Percentiles rank a stretch among this genome's conserved stretches.
These are phyloP conservation scores for Hemicordylus capensis DNA, from an alignment of 2,113 vertebrate species.

Conservation along the genomic window DNA sequence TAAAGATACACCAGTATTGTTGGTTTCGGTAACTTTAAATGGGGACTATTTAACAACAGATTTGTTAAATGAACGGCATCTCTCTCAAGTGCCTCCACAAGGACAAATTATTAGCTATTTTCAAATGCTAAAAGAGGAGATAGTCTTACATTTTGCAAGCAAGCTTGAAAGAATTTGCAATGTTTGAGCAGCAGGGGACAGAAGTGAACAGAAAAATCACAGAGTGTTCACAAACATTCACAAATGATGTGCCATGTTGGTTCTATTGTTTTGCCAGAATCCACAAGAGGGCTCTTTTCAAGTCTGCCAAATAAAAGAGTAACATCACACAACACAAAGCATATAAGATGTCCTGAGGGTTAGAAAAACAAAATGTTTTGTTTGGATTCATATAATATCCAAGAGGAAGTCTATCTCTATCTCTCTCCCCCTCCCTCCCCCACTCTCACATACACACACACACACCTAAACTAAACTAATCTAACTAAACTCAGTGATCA, in stretches of 20 bases:
- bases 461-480: neutral
- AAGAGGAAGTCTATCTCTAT: neutral
- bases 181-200: constrained; percentile 14
- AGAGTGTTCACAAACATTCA: constrained; percentile 6
- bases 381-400: neutral
- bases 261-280: constrained; percentile 16
- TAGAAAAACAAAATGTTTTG: constrained; percentile 21
- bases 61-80: neutral
- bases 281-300: neutral
- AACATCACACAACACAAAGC: neutral
- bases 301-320: neutral
- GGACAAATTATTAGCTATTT: neutral
- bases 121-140: neutral
- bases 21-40: neutral
- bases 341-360: neutral
- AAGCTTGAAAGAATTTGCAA: neutral
- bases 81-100: neutral
- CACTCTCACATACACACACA: neutral
- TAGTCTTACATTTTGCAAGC: neutral
- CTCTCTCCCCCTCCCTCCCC: too few relatives aligned
- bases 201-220: constrained; percentile 2
- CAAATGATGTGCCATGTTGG: neutral
- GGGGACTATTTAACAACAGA: neutral
- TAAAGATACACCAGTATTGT: neutral
- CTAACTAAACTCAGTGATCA: neutral